Evolutionary conservation across 2,113 vertebrate genomes (phyloP).

Genomic region (Scalopus aquaticus): DNA sequence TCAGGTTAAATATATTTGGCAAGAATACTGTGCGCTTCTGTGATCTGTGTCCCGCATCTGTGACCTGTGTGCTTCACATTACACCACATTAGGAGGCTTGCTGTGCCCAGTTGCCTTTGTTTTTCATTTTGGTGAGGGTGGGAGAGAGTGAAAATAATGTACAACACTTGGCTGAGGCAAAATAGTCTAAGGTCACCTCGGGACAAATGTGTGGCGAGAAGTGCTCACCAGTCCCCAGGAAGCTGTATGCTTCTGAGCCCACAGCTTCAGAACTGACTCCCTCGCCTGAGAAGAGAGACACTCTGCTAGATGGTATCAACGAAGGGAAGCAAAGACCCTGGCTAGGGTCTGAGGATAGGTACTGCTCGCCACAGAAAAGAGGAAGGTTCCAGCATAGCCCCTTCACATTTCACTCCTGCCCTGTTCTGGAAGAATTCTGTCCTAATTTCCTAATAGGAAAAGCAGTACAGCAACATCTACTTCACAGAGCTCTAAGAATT

Average conservation of each 20-base stretch:
- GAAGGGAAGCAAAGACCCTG: background rate
- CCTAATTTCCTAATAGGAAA: background rate
- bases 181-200: background rate
- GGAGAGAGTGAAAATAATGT: background rate
- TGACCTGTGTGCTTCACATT: background rate
- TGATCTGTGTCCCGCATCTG: background rate
- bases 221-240: background rate
- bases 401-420: background rate
- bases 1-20: slow-evolving; percentile 12
- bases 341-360: background rate
- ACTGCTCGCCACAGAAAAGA: background rate
- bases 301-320: background rate
- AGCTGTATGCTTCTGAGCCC: background rate
- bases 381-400: background rate
- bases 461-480: background rate
- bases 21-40: background rate
- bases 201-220: background rate
- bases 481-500: background rate
- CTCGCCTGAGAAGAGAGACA: background rate
- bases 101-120: background rate
- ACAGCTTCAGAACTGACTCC: background rate
- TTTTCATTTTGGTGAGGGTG: background rate
- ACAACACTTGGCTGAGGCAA: background rate
- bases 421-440: background rate
- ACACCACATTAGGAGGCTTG: background rate